phyloP scores from a whole-genome alignment of 2,888 invertebrate species.

The Amiota mariae region DNA sequence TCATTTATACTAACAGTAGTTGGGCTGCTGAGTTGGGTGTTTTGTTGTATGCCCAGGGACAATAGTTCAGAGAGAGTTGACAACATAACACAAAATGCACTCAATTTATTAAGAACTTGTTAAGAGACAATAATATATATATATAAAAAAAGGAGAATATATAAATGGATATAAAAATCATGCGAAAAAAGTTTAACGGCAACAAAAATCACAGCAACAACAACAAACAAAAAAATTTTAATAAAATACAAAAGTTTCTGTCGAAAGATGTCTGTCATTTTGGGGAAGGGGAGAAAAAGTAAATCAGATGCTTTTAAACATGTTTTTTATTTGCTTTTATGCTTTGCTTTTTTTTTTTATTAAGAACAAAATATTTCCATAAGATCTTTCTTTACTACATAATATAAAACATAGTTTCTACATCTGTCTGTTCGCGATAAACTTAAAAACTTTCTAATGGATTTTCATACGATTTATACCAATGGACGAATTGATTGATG shows the following conservation, averaged over 20 bases:
- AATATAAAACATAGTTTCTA: no score
- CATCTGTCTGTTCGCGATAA: no score
- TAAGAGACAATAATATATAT: neutral
- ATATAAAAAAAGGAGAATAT: neutral
- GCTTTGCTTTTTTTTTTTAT: no score
- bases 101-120: conserved; percentile 35
- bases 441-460: no score
- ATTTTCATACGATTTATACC: no score
- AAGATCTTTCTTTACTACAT: no score
- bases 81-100: conserved; percentile 32
- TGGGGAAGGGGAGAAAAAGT: neutral
- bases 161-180: neutral
- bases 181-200: neutral
- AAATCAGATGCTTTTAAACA: neutral
- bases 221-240: neutral
- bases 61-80: conserved; percentile 1
- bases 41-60: conserved; percentile 6
- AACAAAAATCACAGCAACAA: neutral
- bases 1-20: no score
- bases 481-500: no score
- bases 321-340: neutral
- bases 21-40: no score
- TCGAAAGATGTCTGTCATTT: neutral
- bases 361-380: no score
- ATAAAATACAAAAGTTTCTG: neutral